Conservation (phyloP, 2,113 vertebrate genomes). For the Oxyura jamaicensis region DNA sequence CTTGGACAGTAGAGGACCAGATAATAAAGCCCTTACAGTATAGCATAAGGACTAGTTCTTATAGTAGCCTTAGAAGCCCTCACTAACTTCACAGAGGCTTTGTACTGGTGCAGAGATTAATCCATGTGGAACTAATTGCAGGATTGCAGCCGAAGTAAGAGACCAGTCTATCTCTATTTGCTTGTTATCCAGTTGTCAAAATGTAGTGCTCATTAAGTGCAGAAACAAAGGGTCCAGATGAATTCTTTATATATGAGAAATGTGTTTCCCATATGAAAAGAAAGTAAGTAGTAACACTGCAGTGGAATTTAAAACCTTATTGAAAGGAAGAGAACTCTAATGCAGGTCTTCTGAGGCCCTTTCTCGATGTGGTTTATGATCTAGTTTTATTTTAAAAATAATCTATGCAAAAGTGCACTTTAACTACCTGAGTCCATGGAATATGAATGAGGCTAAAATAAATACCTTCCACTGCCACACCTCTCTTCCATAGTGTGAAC, state of each 20-base stretch:
- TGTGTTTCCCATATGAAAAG: slow-evolving; percentile 9
- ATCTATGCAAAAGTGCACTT: neutral
- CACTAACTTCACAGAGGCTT: slow-evolving; percentile 16
- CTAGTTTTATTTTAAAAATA: neutral
- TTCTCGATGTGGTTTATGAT: neutral
- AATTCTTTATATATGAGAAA: slow-evolving; percentile 62
- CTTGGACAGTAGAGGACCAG: neutral
- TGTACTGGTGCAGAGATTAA: slow-evolving; percentile 24
- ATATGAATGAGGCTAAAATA: neutral
- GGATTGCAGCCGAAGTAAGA: slow-evolving; percentile 23
- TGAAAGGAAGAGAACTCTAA: neutral
- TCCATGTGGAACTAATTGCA: slow-evolving; percentile 51
- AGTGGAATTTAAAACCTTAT: neutral
- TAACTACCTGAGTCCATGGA: neutral
- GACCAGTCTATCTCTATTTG: slow-evolving; percentile 6
- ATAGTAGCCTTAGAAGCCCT: slow-evolving; percentile 25
- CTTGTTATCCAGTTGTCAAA: slow-evolving; percentile 58
- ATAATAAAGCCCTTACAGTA: slow-evolving; percentile 1
- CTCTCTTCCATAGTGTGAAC: neutral
- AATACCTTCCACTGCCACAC: neutral
- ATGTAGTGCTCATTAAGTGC: slow-evolving; percentile 49
- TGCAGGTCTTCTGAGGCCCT: neutral
- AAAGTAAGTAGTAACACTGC: neutral
- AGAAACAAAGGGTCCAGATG: slow-evolving; percentile 49
- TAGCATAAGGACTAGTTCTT: slow-evolving; percentile 16